phyloP scores from a whole-genome alignment of 2,797 vertebrate species.

The Sparus aurata region DNA sequence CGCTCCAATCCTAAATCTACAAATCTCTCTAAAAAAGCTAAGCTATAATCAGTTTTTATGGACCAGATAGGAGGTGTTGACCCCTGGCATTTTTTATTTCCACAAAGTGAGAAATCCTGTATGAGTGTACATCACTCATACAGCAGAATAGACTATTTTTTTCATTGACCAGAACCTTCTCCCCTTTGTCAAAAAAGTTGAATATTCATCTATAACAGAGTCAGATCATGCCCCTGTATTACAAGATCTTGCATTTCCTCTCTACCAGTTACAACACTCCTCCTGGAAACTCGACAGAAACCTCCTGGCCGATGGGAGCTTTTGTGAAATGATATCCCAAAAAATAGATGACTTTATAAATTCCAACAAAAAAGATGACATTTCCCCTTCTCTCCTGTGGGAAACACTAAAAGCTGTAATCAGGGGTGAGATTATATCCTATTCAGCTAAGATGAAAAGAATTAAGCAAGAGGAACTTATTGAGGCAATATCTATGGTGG shows the following conservation, averaged over 20 bases:
- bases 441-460: not conserved
- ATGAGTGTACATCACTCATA: not conserved
- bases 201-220: not conserved
- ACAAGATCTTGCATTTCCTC: not conserved
- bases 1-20: too few relatives aligned
- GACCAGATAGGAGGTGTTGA: too few relatives aligned
- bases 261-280: not conserved
- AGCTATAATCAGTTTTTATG: too few relatives aligned
- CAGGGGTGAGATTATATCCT: constrained; percentile 1
- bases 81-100: too few relatives aligned
- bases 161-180: constrained; percentile 2
- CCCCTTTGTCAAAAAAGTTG: not conserved
- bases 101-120: not conserved
- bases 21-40: too few relatives aligned
- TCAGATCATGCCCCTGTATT: constrained; percentile 10
- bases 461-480: not conserved
- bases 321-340: constrained; percentile 5
- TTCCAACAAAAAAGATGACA: not conserved
- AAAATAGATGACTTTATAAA: constrained; percentile 12
- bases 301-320: fast-evolving
- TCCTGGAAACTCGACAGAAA: not conserved
- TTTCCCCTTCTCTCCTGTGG: not conserved
- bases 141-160: constrained; percentile 2
- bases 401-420: constrained; percentile 7
- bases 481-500: not conserved